phyloP scores from a whole-genome alignment of 2,888 invertebrate genomes.

The Spilosoma lubricipeda region DNA sequence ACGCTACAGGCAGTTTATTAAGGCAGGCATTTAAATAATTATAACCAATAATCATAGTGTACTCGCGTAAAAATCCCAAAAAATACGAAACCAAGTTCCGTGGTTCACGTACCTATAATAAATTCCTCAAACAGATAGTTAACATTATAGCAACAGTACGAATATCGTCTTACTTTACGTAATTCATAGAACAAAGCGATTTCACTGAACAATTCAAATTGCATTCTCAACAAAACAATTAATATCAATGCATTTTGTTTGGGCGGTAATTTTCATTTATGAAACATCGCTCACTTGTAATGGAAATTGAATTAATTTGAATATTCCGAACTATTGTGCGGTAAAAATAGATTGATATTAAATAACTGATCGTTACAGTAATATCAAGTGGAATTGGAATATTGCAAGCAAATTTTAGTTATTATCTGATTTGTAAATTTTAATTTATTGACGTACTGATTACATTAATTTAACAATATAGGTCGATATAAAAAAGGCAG shows the following conservation, averaged over 20 bases:
- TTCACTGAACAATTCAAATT: constrained; percentile 34
- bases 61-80: too few relatives aligned
- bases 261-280: constrained; percentile 48
- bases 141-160: constrained; percentile 19
- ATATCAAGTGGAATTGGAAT: constrained; percentile 16
- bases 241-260: constrained; percentile 40
- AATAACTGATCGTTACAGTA: constrained; percentile 28
- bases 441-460: too few relatives aligned
- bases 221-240: constrained; percentile 39
- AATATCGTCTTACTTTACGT: constrained; percentile 20
- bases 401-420: neutral
- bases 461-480: too few relatives aligned
- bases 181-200: constrained; percentile 35
- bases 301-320: constrained; percentile 54
- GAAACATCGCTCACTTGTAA: constrained; percentile 43
- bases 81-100: too few relatives aligned
- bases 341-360: constrained; percentile 34
- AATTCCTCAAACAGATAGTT: constrained; percentile 10
- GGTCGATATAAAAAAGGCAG: too few relatives aligned
- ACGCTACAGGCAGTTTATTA: too few relatives aligned
- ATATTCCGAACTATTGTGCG: constrained; percentile 14
- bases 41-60: too few relatives aligned
- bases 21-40: too few relatives aligned
- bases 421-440: too few relatives aligned
- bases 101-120: neutral